Base-by-base conservation (phyloP, 1,140 invertebrate species). In the Grapholita molesta region DNA sequence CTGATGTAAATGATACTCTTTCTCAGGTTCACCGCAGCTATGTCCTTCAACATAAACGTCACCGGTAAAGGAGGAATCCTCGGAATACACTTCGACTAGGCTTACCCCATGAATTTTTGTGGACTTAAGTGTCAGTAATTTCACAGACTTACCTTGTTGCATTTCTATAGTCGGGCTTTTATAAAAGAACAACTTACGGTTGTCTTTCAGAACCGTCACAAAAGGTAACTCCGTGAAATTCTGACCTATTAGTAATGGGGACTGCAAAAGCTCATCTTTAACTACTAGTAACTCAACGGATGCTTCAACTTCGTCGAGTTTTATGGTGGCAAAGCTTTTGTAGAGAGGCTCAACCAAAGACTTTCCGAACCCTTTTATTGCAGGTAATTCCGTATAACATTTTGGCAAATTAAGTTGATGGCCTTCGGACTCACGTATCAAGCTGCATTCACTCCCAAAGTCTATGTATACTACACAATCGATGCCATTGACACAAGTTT, bases 301-400 rank as follows among this genome's bases (percentile, higher is more conserved):
- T 4, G 68, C 61, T 30, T 70, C 68, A 18, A 70, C 42, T 33
- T 70, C 68, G 24, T 70, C 68, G 2, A 70, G 4, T 15, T 53
- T 64, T 52, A 70, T 12, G 3, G 23, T 33, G 21, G 24, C 25
- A 24, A 52, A 23, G n/a, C n/a, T 18, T 24, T 70, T 70, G n/a
- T 65, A 70, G 2, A 64, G 3, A 7, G 68, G 61, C 0, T 9
- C n/a, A 21, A 65, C 38, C 9, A 21, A 28, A 6, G 35, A 65
- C 12, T 65, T 25, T 0, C 68, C 68, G 25, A 76, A 76, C 28
- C 74, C 74, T 65, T 55, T 76, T 15, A 73, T 61, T 42, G 70
- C 42, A 32, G 66, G 68, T 11, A 70, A 18, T 66, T 64, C 42
- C 38, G 68, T 64, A 64, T 66, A 74, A 61, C 21, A 48, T 24